Evolutionary conservation across 2,113 vertebrate genomes (phyloP).

Genomic region (Pachyramphus minor): DNA sequence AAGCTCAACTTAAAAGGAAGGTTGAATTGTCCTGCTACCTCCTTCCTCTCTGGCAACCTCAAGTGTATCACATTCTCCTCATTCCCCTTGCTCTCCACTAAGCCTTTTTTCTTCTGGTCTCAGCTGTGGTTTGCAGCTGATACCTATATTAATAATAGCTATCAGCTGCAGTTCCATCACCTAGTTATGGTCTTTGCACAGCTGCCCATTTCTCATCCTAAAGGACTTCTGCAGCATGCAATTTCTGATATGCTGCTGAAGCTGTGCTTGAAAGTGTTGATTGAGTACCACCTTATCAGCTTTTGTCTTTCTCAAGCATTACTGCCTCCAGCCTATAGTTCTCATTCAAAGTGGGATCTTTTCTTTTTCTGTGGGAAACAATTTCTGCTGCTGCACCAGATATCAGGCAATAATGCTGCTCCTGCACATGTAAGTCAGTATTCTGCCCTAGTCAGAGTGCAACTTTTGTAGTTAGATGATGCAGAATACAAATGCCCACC

Average conservation of each 20-base stretch:
- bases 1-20: neutral
- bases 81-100: accelerated
- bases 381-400: conserved; percentile 19
- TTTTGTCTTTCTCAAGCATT: neutral
- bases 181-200: neutral
- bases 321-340: neutral
- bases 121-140: neutral
- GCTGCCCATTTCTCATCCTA: neutral
- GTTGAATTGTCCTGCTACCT: accelerated
- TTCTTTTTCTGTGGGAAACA: conserved; percentile 15
- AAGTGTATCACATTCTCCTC: accelerated
- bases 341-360: neutral
- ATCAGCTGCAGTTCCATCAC: neutral
- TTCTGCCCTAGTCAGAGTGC: neutral
- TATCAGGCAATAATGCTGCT: conserved; percentile 33
- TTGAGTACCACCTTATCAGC: neutral
- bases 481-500: neutral
- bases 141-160: neutral
- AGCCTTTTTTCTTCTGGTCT: neutral
- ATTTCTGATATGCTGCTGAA: neutral
- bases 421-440: conserved; percentile 21
- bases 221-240: neutral
- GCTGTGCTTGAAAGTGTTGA: neutral
- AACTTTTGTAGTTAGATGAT: neutral
- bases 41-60: too few species aligned